These are phyloP conservation scores for Microhierax caerulescens DNA, from an alignment of 2,797 vertebrate genomes.

Conservation along the genomic window DNA sequence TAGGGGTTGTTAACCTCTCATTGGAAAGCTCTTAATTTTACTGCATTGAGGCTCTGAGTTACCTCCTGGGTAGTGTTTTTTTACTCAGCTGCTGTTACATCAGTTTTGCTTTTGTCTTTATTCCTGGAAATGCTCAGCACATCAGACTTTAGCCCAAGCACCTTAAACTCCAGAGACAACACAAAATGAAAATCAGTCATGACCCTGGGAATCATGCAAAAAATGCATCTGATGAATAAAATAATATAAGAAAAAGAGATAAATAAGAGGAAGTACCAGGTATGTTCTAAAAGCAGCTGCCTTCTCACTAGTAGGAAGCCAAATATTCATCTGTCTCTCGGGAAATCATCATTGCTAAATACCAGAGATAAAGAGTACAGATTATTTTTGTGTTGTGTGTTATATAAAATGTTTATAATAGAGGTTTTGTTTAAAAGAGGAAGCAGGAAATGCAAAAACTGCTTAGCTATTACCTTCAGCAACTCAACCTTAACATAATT, in stretches of 20 bases:
- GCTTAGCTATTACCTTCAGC: neutral
- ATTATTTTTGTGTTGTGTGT: neutral
- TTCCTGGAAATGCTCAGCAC: neutral
- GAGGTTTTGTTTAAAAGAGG: neutral
- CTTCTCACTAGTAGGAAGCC: neutral
- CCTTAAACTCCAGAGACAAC: neutral
- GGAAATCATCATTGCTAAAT: neutral
- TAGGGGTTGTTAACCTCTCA: neutral
- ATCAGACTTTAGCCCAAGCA: slow-evolving; percentile 5
- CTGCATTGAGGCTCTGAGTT: neutral
- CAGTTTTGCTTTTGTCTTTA: slow-evolving; percentile 1
- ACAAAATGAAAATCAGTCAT: neutral
- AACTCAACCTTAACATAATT: neutral
- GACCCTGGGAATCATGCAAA: neutral
- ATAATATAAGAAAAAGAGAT: neutral
- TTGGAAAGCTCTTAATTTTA: slow-evolving; percentile 1
- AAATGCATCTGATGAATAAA: neutral
- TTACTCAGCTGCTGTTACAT: neutral
- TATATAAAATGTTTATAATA: neutral
- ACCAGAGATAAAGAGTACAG: neutral
- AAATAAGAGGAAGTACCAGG: neutral
- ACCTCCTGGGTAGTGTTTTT: neutral
- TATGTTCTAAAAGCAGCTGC: neutral
- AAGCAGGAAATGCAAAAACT: neutral
- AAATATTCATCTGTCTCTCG: neutral